phyloP scores from a whole-genome alignment of 2,888 invertebrate genomes.

The Cerastoderma edule region DNA sequence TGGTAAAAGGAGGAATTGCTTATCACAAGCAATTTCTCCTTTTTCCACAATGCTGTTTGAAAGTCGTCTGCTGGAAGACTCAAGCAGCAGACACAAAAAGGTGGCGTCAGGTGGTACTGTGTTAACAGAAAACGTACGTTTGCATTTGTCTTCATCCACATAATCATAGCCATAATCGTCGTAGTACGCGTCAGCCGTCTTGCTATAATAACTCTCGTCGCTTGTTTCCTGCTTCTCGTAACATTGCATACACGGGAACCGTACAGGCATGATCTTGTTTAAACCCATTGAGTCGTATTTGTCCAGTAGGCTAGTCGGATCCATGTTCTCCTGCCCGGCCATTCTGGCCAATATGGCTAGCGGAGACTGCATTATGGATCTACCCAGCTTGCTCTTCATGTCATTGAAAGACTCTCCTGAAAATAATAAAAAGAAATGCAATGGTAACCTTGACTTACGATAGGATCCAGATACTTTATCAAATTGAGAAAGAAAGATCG shows the following conservation, averaged over 20 bases:
- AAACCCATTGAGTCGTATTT: neutral
- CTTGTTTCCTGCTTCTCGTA: constrained; percentile 29
- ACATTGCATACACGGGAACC: constrained; percentile 47
- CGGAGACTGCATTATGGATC: neutral
- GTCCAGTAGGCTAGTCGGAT: neutral
- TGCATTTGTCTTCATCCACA: constrained; percentile 12
- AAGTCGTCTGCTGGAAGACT: too few relatives aligned
- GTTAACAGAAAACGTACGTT: constrained; percentile 31
- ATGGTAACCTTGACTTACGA: neutral
- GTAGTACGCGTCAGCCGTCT: neutral
- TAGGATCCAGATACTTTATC: neutral
- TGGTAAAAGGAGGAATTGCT: too few relatives aligned
- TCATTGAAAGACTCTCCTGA: neutral
- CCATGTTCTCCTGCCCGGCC: neutral
- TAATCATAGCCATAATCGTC: constrained; percentile 14
- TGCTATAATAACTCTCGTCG: neutral
- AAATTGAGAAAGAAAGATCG: neutral
- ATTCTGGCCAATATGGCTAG: neutral
- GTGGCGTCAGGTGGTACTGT: too few relatives aligned
- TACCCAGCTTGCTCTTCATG: neutral
- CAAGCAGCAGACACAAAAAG: too few relatives aligned
- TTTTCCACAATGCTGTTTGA: too few relatives aligned
- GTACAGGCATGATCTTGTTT: neutral
- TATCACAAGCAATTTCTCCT: too few relatives aligned
- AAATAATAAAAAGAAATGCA: neutral